phyloP scores from a whole-genome alignment of 2,888 invertebrate species.

The Euclidia mi region DNA sequence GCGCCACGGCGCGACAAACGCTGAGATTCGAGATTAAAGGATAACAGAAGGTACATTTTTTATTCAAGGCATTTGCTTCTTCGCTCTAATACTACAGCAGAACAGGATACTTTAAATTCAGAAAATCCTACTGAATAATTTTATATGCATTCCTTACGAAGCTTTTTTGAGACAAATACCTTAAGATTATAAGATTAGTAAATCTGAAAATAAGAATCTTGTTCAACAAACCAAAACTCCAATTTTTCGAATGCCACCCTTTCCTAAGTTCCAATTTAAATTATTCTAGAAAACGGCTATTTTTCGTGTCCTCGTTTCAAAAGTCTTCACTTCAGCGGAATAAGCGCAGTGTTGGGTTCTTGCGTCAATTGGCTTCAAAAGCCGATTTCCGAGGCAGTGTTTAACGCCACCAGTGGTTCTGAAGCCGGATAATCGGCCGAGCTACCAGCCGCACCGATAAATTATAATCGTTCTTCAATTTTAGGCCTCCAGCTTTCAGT shows the following conservation, averaged over 20 bases:
- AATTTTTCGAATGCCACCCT: too few relatives aligned
- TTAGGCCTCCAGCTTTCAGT: conserved; percentile 41
- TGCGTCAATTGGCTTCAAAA: conserved; percentile 46
- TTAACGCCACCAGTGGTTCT: conserved; percentile 43
- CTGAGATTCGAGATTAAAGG: too few relatives aligned
- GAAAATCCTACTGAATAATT: not conserved
- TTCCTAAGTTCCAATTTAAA: not conserved
- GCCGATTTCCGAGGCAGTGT: conserved; percentile 43
- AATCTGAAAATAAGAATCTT: not conserved
- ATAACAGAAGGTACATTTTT: not conserved
- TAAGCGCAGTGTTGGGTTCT: conserved; percentile 23
- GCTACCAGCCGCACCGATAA: conserved; percentile 44
- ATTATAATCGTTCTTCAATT: conserved; percentile 53
- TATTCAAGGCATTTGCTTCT: not conserved
- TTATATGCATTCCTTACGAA: not conserved
- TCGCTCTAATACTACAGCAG: not conserved
- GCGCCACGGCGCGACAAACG: too few relatives aligned
- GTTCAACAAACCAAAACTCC: not conserved
- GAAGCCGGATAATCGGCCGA: conserved; percentile 54
- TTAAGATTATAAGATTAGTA: too few relatives aligned
- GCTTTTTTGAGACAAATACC: not conserved
- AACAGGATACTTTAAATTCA: not conserved
- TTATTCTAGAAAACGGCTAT: not conserved
- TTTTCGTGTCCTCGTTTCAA: conserved; percentile 10
- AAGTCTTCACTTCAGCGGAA: conserved; percentile 20